These are phyloP conservation scores for Myotis findleyi DNA, from an alignment of 2,797 vertebrate species.

Conservation along the genomic window DNA sequence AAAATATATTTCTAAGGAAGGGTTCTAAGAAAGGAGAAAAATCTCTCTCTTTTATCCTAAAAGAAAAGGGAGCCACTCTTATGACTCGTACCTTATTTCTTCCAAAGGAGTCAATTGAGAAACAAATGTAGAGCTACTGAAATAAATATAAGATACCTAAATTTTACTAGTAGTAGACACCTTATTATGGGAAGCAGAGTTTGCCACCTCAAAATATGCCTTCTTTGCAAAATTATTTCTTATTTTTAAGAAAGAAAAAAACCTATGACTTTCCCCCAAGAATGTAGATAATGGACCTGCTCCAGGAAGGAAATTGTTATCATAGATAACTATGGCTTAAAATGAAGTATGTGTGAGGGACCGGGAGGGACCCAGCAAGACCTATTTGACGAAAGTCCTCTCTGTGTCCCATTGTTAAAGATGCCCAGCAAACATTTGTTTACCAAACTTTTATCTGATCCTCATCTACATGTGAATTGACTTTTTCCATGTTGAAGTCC, in stretches of 20 bases:
- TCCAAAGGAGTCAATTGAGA: background rate
- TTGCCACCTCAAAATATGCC: background rate
- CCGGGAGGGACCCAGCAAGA: background rate
- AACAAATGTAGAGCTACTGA: background rate
- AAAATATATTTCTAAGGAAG: conserved; percentile 40
- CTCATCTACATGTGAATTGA: background rate
- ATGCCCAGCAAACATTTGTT: background rate
- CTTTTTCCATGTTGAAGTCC: background rate
- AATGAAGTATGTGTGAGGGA: background rate
- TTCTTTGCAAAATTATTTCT: background rate
- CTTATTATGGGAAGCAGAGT: background rate
- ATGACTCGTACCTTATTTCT: background rate
- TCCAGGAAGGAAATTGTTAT: background rate
- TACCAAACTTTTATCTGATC: background rate
- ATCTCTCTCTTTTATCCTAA: background rate
- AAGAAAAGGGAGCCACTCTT: background rate
- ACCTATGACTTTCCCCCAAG: background rate
- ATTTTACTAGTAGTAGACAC: background rate
- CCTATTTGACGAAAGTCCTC: background rate
- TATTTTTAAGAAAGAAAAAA: background rate
- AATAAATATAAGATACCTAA: background rate
- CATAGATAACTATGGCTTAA: background rate
- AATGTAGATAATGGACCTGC: background rate
- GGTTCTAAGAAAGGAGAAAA: conserved; percentile 1
- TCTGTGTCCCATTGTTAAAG: background rate